Base-by-base conservation (phyloP, 2,797 vertebrate genomes). In the Betta splendens region DNA sequence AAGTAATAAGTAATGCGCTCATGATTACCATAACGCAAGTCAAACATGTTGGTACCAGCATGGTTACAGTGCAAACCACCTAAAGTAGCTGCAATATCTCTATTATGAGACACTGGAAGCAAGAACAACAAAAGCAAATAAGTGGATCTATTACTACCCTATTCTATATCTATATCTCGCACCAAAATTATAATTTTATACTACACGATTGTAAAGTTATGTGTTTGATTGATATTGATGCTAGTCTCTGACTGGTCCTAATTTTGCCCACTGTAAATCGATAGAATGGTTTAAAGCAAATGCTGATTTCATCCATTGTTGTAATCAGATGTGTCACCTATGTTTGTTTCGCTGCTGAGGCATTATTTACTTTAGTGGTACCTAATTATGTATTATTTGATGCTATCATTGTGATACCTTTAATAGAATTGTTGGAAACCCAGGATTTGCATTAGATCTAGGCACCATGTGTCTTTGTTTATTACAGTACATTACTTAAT, bases 311-410 rank as follows among this genome's bases (percentile, higher is more conserved):
- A 56, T 69, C 69, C 79, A 77, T 37, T 35, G 17, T 51, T 52
- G 39, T 83, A 86, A 87, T 88, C 73, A 70, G 54, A 83, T 91
- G 86, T 39, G 33, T 86, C 90, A 90, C 82, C 88, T 89, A 89
- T 86, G 85, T n/a, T n/a, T 84, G 66, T 80, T 51, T 65, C 10
- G 72, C 72, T 66, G 48, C 54, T 5, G 75, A 71, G 58, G 54
- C 49, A 71, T 72, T 79, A 85, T 50, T 80, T 71, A 78, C 67
- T 74, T 49, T 57, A 2, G 49, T 77, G 65, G 63, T 59, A 22
- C 39, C 48, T 71, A 75, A 84, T 85, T 84, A 73, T 53, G 48
- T 39, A 18, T 81, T 61, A 80, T 58, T 66, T 62, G 65, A 75
- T 48, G 67, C 53, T 56, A 62, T 73, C 72, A 77, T 63, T 58